Evolutionary conservation across 2,797 vertebrate genomes (phyloP).

Genomic region (Lophius americanus): DNA sequence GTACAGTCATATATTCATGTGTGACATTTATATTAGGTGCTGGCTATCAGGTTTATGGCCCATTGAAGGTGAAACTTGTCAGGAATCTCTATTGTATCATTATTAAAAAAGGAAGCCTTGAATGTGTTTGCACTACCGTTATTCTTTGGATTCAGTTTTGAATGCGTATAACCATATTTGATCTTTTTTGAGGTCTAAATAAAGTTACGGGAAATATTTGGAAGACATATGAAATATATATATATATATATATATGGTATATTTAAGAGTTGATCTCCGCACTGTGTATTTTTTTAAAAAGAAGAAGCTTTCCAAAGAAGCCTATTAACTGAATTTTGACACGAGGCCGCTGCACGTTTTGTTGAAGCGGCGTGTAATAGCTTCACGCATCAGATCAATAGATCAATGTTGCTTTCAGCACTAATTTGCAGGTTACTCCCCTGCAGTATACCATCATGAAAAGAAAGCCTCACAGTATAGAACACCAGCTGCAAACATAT

Average conservation of each 20-base stretch:
- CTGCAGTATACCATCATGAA: constrained; percentile 9
- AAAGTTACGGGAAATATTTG: too few relatives aligned
- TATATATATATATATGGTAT: too few relatives aligned
- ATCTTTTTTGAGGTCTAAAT: too few relatives aligned
- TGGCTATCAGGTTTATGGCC: constrained; percentile 30
- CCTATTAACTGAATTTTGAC: constrained; percentile 29
- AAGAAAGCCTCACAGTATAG: background rate
- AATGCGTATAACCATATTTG: too few relatives aligned
- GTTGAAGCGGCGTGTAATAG: constrained; percentile 19
- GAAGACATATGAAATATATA: too few relatives aligned
- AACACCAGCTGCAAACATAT: constrained; percentile 12
- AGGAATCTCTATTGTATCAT: too few relatives aligned
- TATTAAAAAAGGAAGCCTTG: too few relatives aligned
- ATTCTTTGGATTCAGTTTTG: too few relatives aligned
- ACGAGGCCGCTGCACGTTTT: constrained; percentile 12
- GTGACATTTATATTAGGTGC: constrained; percentile 30
- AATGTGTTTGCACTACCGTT: too few relatives aligned
- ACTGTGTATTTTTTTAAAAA: too few relatives aligned
- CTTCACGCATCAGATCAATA: constrained; percentile 44
- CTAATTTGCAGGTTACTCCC: constrained; percentile 23
- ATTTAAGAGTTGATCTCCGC: too few relatives aligned
- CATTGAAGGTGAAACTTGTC: constrained; percentile 15
- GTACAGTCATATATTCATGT: constrained; percentile 10
- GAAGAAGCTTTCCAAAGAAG: background rate
- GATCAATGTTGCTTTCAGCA: constrained; percentile 44